Evolutionary conservation across 2,113 vertebrate genomes (phyloP), one percentile per base, ranked within the genome.

Genomic region (Panthera tigris): DNA sequence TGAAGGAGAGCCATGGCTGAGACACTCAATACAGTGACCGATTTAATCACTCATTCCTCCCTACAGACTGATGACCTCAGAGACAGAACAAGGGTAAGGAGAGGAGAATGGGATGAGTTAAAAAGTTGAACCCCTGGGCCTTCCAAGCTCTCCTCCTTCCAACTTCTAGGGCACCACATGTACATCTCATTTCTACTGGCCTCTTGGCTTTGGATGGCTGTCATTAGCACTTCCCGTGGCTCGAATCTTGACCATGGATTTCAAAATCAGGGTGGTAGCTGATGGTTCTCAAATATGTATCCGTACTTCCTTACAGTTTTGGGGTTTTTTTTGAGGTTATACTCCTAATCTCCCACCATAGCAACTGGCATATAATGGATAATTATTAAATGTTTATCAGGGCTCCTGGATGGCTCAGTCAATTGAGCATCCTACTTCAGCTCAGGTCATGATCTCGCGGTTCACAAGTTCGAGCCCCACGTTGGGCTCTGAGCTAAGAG

Each of bases 181-280:
- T 96, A 78, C 36, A 15, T 91, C 86, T 92, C 74, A 79, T 94
- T 97, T 87, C 65, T 87, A 57, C n/a, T 80, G 80, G 61, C 41
- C 73, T 92, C 33, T 93, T 89, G 39, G 52, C 29, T 14, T 14
- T 91, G 36, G 12, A 50, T 41, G 25, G n/a, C 79, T 39, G 7
- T 48, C 27, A 69, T 81, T 65, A 96, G 78, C 27, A 52, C 13
- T 91, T 96, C 21, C 31, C 45, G 73, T 82, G 16, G 73, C 55
- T 96, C 66, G 55, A 93, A 80, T 27, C 55, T 85, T 91, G 48
- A 91, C 66, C 31, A 29, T 13, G 52, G 9, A 95, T 95, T 97
- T 91, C 25, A 68, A 93, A 97, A 89, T 95, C 68, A 94, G 50
- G 25, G 63, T 57, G n/a, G 57, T 41, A 90, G 41, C 71, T 83